These are phyloP conservation scores for Hyposoter dolosus DNA, from an alignment of 2,888 invertebrate genomes.

Conservation along the genomic window DNA sequence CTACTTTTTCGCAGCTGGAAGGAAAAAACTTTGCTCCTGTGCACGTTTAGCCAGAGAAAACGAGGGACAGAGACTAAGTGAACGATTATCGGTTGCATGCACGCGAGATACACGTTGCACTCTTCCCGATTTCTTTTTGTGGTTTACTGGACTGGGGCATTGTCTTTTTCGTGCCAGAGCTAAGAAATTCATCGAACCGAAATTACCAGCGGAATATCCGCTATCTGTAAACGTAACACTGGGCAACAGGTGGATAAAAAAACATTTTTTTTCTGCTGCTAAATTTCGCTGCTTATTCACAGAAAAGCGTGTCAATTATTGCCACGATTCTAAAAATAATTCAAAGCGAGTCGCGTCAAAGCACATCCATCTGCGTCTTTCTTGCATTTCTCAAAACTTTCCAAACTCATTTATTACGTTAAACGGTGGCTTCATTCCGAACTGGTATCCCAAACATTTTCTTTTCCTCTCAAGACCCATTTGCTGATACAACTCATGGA, in stretches of 20 bases:
- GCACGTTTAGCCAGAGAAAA: background rate
- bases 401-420: constrained; percentile 55
- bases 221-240: background rate
- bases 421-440: constrained; percentile 18
- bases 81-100: constrained; percentile 54
- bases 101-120: constrained; percentile 52
- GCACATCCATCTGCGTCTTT: constrained; percentile 17
- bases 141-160: background rate
- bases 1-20: constrained; percentile 65
- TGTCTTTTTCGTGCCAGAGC: background rate
- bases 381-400: constrained; percentile 17
- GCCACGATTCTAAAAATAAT: background rate
- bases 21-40: constrained; percentile 55
- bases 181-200: background rate
- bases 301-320: background rate
- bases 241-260: background rate
- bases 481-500: constrained; percentile 28
- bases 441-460: constrained; percentile 5
- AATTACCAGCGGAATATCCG: background rate
- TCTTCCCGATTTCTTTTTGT: constrained; percentile 33
- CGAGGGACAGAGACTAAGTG: background rate
- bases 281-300: background rate
- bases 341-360: background rate
- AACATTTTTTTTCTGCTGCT: background rate
- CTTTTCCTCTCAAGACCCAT: constrained; percentile 10